phyloP scores from a whole-genome alignment of 2,113 vertebrate genomes.

The Hippopotamus amphibius region DNA sequence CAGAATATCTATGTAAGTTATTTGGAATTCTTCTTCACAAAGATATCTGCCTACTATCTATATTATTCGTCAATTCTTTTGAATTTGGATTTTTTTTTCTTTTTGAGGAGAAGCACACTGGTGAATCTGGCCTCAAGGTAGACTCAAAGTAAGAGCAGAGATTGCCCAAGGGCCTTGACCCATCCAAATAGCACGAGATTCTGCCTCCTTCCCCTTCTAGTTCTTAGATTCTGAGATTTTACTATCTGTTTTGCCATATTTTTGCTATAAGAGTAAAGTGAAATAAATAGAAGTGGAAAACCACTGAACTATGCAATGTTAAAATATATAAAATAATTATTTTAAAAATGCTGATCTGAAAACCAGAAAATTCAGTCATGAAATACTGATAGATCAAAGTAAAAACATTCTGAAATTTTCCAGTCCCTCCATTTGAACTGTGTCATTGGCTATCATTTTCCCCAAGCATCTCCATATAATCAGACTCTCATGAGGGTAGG shows the following conservation, averaged over 20 bases:
- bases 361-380: not conserved
- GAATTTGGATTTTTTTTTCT: not conserved
- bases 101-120: not conserved
- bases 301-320: not conserved
- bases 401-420: not conserved
- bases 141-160: not conserved
- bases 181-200: not conserved
- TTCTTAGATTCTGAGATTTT: not conserved
- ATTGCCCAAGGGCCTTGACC: not conserved
- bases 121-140: not conserved
- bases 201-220: not conserved
- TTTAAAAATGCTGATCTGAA: not conserved
- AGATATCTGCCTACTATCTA: not conserved
- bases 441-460: not conserved
- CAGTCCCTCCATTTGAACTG: not conserved
- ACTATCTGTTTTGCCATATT: not conserved
- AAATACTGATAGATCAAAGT: not conserved
- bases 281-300: not conserved
- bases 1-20: not conserved
- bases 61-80: not conserved
- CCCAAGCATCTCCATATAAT: not conserved
- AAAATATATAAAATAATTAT: not conserved
- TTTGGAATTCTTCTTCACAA: not conserved
- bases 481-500: not conserved
- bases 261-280: not conserved